Conservation (phyloP, 2,113 vertebrate genomes). For the Eptatretus burgeri region DNA sequence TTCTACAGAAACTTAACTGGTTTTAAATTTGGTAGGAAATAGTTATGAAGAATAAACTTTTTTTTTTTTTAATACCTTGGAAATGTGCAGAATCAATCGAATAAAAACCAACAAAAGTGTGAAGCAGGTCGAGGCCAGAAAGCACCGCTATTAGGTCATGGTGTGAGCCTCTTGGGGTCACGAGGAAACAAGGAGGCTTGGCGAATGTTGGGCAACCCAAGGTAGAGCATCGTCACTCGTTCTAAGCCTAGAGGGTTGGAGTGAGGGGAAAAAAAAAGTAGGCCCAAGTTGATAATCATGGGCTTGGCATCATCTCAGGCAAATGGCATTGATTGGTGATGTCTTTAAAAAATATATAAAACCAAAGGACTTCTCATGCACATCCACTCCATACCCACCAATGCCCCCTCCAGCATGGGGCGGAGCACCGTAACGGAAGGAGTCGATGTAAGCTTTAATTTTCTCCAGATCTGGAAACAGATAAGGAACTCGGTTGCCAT, state of each 20-base stretch:
- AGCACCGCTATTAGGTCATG: slow-evolving; percentile 18
- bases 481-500: slow-evolving; percentile 8
- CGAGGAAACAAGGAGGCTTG: slow-evolving; percentile 97
- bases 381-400: slow-evolving; percentile 21
- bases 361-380: no score
- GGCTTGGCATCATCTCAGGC: neutral
- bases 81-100: neutral
- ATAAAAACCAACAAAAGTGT: neutral
- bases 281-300: neutral
- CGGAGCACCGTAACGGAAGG: slow-evolving; percentile 76
- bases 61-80: no score
- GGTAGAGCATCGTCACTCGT: slow-evolving; percentile 85
- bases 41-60: no score
- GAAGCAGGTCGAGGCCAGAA: neutral
- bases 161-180: slow-evolving; percentile 80
- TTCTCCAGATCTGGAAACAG: slow-evolving; percentile 61
- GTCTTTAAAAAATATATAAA: no score
- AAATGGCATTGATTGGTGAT: neutral
- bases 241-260: slow-evolving; percentile 34
- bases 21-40: no score
- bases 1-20: no score
- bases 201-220: slow-evolving; percentile 71
- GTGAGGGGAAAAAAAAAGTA: neutral
- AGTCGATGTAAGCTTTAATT: slow-evolving; percentile 86
- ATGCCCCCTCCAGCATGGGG: slow-evolving; percentile 89